Evolutionary conservation across 2,113 vertebrate genomes (phyloP).

Genomic region (Rhinoderma darwinii): DNA sequence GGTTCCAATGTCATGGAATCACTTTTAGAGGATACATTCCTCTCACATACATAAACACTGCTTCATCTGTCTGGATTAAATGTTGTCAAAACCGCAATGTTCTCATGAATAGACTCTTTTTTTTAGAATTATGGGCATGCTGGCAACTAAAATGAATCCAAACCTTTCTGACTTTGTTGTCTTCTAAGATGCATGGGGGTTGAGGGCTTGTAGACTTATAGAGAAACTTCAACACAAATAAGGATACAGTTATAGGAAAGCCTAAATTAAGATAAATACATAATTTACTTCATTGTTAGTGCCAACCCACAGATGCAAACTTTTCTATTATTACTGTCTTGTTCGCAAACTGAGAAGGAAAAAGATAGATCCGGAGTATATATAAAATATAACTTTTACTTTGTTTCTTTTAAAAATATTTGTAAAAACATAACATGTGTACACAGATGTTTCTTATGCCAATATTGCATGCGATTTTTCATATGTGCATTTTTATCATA

Average conservation of each 20-base stretch:
- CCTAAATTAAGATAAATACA: neutral
- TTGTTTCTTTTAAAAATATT: too few species aligned
- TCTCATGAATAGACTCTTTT: neutral
- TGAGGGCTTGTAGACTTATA: neutral
- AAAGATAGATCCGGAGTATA: too few species aligned
- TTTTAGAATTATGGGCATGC: neutral
- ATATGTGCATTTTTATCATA: too few species aligned
- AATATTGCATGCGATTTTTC: too few species aligned
- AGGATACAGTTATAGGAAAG: neutral
- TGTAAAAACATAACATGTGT: too few species aligned
- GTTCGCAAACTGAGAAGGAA: too few species aligned
- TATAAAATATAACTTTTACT: too few species aligned
- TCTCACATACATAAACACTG: constrained; percentile 2
- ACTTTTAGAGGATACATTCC: neutral
- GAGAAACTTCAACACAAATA: neutral
- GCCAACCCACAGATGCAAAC: neutral
- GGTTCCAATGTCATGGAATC: neutral
- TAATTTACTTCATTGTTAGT: neutral
- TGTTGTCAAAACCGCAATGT: neutral
- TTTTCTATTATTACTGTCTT: too few species aligned
- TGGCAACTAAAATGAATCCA: neutral
- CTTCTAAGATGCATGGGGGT: neutral
- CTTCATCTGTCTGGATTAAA: constrained; percentile 9
- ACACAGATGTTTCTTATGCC: too few species aligned
- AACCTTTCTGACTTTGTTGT: neutral